These are phyloP conservation scores for Hedychridium roseum DNA, from an alignment of 2,888 invertebrate genomes.

Conservation along the genomic window DNA sequence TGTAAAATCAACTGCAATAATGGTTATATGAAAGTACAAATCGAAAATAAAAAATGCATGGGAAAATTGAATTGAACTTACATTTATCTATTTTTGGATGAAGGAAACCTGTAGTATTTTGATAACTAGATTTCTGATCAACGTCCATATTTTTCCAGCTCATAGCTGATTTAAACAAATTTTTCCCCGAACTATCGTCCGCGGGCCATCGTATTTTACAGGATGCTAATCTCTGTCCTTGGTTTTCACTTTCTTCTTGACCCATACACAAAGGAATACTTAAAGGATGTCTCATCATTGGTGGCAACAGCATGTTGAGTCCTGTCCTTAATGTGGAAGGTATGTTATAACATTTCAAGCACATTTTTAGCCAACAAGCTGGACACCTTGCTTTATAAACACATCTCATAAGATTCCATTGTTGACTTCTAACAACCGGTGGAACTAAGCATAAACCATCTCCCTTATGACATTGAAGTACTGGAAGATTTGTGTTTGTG, in stretches of 20 bases:
- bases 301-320: slow-evolving; percentile 75
- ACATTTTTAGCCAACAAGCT: slow-evolving; percentile 88
- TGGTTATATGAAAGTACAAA: background rate
- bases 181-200: slow-evolving; percentile 54
- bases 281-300: slow-evolving; percentile 68
- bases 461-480: slow-evolving; percentile 74
- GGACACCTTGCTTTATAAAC: slow-evolving; percentile 81
- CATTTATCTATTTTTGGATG: slow-evolving; percentile 55
- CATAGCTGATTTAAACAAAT: slow-evolving; percentile 58
- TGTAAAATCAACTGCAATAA: slow-evolving; percentile 49
- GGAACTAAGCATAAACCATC: slow-evolving; percentile 79
- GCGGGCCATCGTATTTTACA: slow-evolving; percentile 56
- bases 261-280: slow-evolving; percentile 42
- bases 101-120: slow-evolving; percentile 43
- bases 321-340: slow-evolving; percentile 74
- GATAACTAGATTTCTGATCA: slow-evolving; percentile 48
- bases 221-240: slow-evolving; percentile 47
- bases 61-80: slow-evolving; percentile 23
- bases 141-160: slow-evolving; percentile 55
- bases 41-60: background rate
- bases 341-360: slow-evolving; percentile 81
- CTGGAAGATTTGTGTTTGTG: slow-evolving; percentile 65
- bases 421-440: slow-evolving; percentile 75
- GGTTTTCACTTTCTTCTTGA: slow-evolving; percentile 47
- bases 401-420: slow-evolving; percentile 74